These are phyloP conservation scores for Drosophila phalerata DNA, from an alignment of 2,888 invertebrate species.

Conservation along the genomic window DNA sequence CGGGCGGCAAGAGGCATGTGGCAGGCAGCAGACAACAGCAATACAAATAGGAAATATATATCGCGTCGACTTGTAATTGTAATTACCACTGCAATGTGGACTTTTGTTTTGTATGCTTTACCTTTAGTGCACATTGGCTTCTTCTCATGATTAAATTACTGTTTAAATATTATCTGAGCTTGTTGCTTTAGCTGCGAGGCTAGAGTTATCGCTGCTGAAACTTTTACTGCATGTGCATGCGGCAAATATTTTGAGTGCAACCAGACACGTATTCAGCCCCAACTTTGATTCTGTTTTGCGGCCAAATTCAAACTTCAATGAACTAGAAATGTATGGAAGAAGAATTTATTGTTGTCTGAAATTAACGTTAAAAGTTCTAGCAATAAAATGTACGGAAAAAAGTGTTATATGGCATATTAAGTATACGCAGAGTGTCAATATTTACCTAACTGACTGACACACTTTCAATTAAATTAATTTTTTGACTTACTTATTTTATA, in stretches of 20 bases:
- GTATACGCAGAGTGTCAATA: background rate
- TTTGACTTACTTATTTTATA: background rate
- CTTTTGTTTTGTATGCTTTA: slow-evolving; percentile 50
- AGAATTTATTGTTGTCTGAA: background rate
- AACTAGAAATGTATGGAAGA: slow-evolving; percentile 19
- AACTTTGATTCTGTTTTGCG: slow-evolving; percentile 1
- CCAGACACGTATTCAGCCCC: slow-evolving; percentile 15
- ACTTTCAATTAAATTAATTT: background rate
- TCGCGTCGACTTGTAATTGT: slow-evolving; percentile 67
- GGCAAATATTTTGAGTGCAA: slow-evolving; percentile 30
- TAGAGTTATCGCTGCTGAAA: slow-evolving; percentile 17
- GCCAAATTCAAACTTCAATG: slow-evolving; percentile 10
- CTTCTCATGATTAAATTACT: slow-evolving; percentile 69
- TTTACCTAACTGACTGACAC: background rate
- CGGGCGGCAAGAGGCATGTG: background rate
- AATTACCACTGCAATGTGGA: slow-evolving; percentile 77
- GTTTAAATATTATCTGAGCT: slow-evolving; percentile 69
- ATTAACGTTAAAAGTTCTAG: background rate
- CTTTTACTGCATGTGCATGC: slow-evolving; percentile 34
- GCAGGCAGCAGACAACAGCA: background rate
- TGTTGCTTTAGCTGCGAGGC: slow-evolving; percentile 28
- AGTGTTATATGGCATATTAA: slow-evolving; percentile 3
- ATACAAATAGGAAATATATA: slow-evolving; percentile 41
- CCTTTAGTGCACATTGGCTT: slow-evolving; percentile 14
- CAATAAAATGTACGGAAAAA: background rate